phyloP scores from a whole-genome alignment of 2,888 invertebrate genomes.

The Agrochola macilenta region DNA sequence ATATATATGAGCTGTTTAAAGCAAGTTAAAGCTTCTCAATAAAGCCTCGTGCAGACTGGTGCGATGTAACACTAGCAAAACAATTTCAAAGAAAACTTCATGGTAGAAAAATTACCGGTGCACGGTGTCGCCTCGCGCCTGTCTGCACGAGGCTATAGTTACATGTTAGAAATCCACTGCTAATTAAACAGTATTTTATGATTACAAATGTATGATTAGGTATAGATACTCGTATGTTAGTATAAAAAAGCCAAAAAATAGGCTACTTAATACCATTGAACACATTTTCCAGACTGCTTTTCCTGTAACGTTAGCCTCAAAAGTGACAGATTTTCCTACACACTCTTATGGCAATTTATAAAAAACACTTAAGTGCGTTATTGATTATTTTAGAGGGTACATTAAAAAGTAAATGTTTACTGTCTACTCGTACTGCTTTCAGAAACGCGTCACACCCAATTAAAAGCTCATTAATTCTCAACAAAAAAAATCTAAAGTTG shows the following conservation, averaged over 20 bases:
- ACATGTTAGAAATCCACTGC: neutral
- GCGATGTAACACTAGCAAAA: too few relatives aligned
- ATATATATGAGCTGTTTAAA: neutral
- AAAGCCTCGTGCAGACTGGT: too few relatives aligned
- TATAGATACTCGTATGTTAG: neutral
- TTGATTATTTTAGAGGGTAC: neutral
- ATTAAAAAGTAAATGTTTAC: conserved; percentile 22
- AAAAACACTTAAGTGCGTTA: neutral
- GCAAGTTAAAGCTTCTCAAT: neutral
- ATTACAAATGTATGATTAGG: neutral
- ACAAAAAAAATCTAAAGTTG: conserved; percentile 60
- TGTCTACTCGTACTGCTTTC: conserved; percentile 13
- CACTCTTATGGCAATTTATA: neutral
- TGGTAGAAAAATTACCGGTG: too few relatives aligned
- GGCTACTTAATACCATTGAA: neutral
- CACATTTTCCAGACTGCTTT: neutral
- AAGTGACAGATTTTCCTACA: neutral
- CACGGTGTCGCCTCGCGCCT: too few relatives aligned
- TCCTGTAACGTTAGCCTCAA: neutral
- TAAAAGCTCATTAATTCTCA: conserved; percentile 65
- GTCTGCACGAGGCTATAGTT: neutral
- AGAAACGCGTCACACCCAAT: conserved; percentile 57
- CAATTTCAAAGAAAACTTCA: too few relatives aligned
- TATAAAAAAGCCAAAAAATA: neutral
- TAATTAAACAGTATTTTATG: neutral